phyloP scores from a whole-genome alignment of 1,140 invertebrate species.

The Trialeurodes vaporariorum region DNA sequence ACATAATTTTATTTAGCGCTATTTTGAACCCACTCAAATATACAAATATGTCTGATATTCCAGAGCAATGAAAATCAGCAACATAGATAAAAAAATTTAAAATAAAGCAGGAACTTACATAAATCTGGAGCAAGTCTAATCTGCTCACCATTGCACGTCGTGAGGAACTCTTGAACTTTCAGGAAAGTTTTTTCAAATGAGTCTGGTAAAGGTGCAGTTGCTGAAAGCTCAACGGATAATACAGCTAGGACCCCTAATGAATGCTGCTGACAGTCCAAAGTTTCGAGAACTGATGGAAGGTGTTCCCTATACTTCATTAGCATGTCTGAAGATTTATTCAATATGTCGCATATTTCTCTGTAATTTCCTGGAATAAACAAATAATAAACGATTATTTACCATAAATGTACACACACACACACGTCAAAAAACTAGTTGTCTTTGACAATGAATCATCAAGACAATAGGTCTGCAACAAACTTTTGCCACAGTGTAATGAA shows the following conservation, averaged over 20 bases:
- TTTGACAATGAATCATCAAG: too few species aligned
- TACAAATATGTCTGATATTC: too few species aligned
- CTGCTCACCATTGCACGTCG: neutral
- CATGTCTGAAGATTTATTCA: neutral
- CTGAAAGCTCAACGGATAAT: neutral
- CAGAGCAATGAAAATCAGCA: too few species aligned
- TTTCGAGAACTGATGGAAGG: neutral
- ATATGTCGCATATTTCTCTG: neutral
- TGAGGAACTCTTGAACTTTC: neutral
- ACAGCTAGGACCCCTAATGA: neutral
- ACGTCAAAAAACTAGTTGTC: too few species aligned
- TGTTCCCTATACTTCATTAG: neutral
- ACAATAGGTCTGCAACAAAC: too few species aligned
- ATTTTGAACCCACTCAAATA: too few species aligned
- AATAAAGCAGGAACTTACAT: too few species aligned
- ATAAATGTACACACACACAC: too few species aligned
- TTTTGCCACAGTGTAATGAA: too few species aligned
- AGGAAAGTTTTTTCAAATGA: neutral
- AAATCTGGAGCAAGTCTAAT: neutral
- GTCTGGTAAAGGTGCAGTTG: neutral
- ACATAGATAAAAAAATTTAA: too few species aligned
- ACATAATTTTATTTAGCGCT: too few species aligned
- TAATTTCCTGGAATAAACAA: neutral
- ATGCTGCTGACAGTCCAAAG: neutral
- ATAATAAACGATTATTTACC: too few species aligned